Base-by-base conservation (phyloP, 2,113 vertebrate genomes). In the Gadus macrocephalus region DNA sequence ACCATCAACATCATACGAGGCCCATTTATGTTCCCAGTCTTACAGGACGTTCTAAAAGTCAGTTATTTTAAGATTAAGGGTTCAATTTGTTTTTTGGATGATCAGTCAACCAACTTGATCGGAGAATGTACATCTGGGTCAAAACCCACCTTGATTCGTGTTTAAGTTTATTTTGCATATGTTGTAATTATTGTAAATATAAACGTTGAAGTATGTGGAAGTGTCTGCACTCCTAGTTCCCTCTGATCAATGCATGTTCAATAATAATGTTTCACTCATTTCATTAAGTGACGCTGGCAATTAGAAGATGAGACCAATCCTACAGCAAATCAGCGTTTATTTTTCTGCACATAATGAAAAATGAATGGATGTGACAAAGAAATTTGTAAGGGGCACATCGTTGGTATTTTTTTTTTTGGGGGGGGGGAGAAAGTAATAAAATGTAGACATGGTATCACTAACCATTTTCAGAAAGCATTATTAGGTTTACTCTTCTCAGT, bases 321-420 rank as follows among this genome's bases (percentile, higher is more conserved):
- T 66, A 81, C 42, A 70, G 79, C 63, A 87, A 87, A 83, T 77
- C 76, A 68, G 68, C 25, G 19, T 86, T 86, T 83, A 83, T 86
- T 88, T 49, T 85, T 60, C 75, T 70, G 79, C 79, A 82, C 71
- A 68, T 83, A 83, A 83, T 81, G 53, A 76, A 27, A 59, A 6
- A 61, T 64, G 38, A 20, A 22, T 72, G 59, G 68, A 64, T 65
- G 6, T 58, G 17, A 73, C 62, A 71, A 4, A 67, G 59, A 5
- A 53, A 25, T 69, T 67, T 31, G 73, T 27, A 76, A 71, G 75
- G 55, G 15, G n/a, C 16, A 14, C 53, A 14, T 55, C 53, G 3
- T 8, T 53, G 1, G 4, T 55, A 1, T 8, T 53, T 53, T 16
- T 55, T 16, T 55, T 16, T 55, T 17, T 4, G 55, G n/a, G n/a